Evolutionary conservation across 2,888 invertebrate genomes (phyloP), one percentile per base, ranked within the genome.

Genomic region (Pyrrhosoma nymphula): DNA sequence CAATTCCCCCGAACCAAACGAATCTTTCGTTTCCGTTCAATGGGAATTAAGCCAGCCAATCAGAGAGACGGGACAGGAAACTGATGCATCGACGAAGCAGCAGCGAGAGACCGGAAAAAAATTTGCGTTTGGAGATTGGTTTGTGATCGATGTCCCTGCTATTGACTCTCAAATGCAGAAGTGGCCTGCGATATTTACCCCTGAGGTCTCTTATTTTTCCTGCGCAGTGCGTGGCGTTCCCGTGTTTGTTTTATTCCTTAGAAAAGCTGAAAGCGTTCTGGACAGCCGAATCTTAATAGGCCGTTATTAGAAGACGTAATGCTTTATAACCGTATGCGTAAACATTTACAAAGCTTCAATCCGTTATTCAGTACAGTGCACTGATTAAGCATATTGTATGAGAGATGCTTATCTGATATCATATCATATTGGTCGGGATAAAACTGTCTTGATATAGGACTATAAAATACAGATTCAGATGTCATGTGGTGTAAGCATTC

Each of bases 31-130:
- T 69, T 55, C 69, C 93, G 30, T 91, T 91, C 63, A 63, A 23
- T 39, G 60, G 39, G 93, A 93, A 69, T 93, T 93, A 93, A 26
- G 47, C 63, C n/a, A 63, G 69, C 93, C 93, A 93, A 93, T 93
- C 93, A 75, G 60, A 93, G 39, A 75, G 26, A 16, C 47, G 47
- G 26, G 47, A 47, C 69, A 39, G 63, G 63, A 47, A 91, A 91
- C 90, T 91, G 91, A 91, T 91, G 56, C 91, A 39, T 91, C 39
- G 60, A 91, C 60, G 26, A 18, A 35, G 18, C 35, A 69, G 63
- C 23, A 16, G 60, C 20, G 35, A 35, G 47, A 47, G 2, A 35
- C 35, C 47, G 20, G 39, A 39, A 69, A 93, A 93, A 93, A 47
- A 82, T 82, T 23, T 47, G 35, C 69, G 39, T 69, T 47, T 47